Conservation (phyloP, 2,797 vertebrate genomes). For the Typhlichthys eigenmanni region DNA sequence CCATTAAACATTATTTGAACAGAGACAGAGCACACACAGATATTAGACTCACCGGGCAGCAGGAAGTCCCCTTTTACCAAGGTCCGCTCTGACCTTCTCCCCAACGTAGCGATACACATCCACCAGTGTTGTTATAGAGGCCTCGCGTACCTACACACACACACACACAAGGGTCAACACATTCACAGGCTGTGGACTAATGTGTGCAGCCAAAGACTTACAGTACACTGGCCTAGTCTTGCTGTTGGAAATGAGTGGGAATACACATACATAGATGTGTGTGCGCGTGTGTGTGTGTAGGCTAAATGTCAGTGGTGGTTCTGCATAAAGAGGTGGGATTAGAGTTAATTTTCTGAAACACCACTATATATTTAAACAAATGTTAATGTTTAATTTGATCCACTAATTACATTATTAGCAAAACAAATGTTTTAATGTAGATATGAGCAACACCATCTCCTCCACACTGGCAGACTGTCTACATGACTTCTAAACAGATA, state of each 20-base stretch:
- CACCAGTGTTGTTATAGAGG: slow-evolving; percentile 84
- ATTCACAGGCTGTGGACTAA: not conserved
- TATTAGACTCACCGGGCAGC: slow-evolving; percentile 83
- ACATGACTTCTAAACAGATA: not conserved
- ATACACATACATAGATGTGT: not conserved
- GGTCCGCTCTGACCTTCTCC: slow-evolving; percentile 86
- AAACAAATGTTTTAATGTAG: too few species aligned
- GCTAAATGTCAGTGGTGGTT: not conserved
- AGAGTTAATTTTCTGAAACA: too few species aligned
- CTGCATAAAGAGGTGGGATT: slow-evolving; percentile 5
- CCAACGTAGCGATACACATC: slow-evolving; percentile 93
- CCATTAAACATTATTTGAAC: not conserved
- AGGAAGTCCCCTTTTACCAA: slow-evolving; percentile 87
- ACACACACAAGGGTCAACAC: not conserved
- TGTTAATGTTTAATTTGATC: too few species aligned
- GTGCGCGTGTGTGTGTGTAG: not conserved
- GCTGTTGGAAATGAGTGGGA: too few species aligned
- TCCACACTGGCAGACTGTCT: not conserved
- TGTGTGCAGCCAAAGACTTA: too few species aligned
- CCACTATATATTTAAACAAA: too few species aligned
- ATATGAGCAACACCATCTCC: too few species aligned
- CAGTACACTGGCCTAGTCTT: too few species aligned
- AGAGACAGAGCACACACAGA: not conserved
- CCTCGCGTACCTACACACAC: slow-evolving; percentile 86
- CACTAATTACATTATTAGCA: too few species aligned